phyloP scores from a whole-genome alignment of 2,113 vertebrate genomes.

The Thalassoma bifasciatum region DNA sequence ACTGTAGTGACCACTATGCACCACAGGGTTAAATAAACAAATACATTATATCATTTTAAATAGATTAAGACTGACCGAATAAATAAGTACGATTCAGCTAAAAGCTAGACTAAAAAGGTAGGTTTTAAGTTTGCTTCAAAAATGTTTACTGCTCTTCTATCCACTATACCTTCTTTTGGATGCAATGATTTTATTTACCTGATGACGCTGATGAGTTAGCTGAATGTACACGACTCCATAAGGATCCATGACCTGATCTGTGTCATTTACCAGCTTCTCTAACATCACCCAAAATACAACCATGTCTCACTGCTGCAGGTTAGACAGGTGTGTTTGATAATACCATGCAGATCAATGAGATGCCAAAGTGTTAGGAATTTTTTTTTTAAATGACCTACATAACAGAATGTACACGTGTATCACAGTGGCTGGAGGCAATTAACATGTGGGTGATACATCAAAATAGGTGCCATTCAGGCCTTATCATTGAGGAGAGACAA shows the following conservation, averaged over 20 bases:
- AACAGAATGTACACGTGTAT: conserved; percentile 48
- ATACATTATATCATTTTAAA: no score
- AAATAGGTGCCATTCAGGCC: conserved; percentile 40
- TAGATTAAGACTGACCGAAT: no score
- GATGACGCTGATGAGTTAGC: background rate
- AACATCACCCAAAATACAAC: conserved; percentile 21
- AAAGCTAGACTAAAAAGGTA: no score
- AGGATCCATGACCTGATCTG: conserved; percentile 30
- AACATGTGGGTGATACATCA: conserved; percentile 39
- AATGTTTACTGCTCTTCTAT: no score
- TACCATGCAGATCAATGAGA: conserved; percentile 14
- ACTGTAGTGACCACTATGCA: no score
- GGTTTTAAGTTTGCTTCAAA: no score
- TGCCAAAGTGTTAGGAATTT: conserved; percentile 39
- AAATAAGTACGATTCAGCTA: no score
- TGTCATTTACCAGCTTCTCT: conserved; percentile 19
- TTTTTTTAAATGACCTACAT: conserved; percentile 48
- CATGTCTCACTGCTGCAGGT: conserved; percentile 7
- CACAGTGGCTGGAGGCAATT: conserved; percentile 47
- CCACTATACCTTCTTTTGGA: conserved; percentile 1
- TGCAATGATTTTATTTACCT: conserved; percentile 15
- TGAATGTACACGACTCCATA: no score
- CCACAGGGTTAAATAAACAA: no score
- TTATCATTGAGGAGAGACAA: conserved; percentile 45
- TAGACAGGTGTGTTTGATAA: conserved; percentile 18